Evolutionary conservation across 2,888 invertebrate species (phyloP).

Genomic region (Gastracanthus pulcherrimus): DNA sequence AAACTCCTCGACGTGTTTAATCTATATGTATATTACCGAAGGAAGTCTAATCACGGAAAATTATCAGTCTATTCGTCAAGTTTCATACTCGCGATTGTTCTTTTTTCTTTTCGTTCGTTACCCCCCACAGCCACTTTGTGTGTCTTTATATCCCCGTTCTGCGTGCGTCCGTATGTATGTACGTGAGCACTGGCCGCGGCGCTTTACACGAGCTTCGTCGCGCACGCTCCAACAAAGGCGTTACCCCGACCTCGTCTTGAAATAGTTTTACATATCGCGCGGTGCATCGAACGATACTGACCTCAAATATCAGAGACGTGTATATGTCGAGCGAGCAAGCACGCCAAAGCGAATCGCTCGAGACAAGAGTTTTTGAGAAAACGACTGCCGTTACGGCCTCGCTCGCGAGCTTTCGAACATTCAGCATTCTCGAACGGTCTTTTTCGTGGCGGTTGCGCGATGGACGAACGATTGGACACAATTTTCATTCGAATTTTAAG

Average conservation of each 20-base stretch:
- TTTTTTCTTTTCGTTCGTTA: conserved; percentile 22
- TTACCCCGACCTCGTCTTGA: conserved; percentile 33
- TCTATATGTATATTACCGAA: neutral
- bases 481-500: too few species aligned
- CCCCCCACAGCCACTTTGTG: neutral
- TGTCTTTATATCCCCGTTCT: neutral
- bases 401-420: too few species aligned
- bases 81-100: neutral
- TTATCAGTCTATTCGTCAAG: conserved; percentile 39
- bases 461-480: too few species aligned
- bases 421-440: too few species aligned
- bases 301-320: conserved; percentile 13
- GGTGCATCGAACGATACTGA: conserved; percentile 38
- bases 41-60: conserved; percentile 4
- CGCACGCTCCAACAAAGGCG: conserved; percentile 19
- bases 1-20: neutral
- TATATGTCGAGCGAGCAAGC: neutral
- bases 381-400: too few species aligned
- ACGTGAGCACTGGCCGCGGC: neutral
- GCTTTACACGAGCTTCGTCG: neutral
- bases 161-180: neutral
- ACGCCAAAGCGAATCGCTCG: neutral
- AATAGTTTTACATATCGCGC: conserved; percentile 38
- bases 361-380: neutral
- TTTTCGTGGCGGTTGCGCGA: too few species aligned